Evolutionary conservation across 2,888 invertebrate genomes (phyloP).

Genomic region (Sphaerophoria rueppellii): DNA sequence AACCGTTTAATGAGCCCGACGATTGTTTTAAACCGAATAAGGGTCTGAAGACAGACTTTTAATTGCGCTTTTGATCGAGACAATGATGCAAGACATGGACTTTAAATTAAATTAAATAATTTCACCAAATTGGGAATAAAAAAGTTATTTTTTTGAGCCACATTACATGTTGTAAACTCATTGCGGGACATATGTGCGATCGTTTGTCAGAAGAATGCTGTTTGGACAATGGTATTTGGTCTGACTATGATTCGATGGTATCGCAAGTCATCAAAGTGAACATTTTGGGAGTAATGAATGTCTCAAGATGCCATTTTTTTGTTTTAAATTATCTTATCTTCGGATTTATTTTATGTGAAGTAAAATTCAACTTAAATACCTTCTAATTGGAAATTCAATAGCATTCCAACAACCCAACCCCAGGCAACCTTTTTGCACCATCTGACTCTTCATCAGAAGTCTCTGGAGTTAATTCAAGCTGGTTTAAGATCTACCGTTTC

Average conservation of each 20-base stretch:
- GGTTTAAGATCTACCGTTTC: too few relatives aligned
- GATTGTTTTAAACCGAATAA: conserved; percentile 52
- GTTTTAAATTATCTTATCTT: too few relatives aligned
- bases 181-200: background rate
- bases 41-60: conserved; percentile 32
- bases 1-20: conserved; percentile 33
- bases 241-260: background rate
- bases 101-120: background rate
- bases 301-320: too few relatives aligned
- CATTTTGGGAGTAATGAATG: too few relatives aligned
- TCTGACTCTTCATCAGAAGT: too few relatives aligned
- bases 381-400: too few relatives aligned
- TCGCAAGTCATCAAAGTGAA: too few relatives aligned
- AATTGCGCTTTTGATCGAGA: conserved; percentile 19
- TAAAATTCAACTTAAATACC: too few relatives aligned
- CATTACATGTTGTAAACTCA: conserved; percentile 12
- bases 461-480: too few relatives aligned
- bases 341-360: too few relatives aligned
- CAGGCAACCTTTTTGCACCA: too few relatives aligned
- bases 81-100: conserved; percentile 1
- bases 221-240: background rate
- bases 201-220: background rate
- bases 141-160: background rate
- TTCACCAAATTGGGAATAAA: conserved; percentile 1
- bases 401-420: too few relatives aligned